phyloP scores from a whole-genome alignment of 2,797 vertebrate genomes.

The Myiothlypis coronata region DNA sequence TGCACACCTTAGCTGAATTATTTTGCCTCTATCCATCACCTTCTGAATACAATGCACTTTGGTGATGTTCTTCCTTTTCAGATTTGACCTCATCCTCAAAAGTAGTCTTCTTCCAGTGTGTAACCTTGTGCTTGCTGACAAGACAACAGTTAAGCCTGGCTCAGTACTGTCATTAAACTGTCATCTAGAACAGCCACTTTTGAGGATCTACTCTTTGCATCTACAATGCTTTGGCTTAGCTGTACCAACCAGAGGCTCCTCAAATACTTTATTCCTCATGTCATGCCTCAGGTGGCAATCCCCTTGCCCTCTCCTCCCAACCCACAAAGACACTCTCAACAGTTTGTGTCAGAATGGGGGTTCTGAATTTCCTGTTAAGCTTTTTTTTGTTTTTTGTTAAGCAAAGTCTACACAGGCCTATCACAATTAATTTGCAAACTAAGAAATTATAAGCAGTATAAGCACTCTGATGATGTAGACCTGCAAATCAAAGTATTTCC shows the following conservation, averaged over 20 bases:
- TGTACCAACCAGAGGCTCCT: neutral
- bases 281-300: neutral
- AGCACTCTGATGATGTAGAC: neutral
- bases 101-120: neutral
- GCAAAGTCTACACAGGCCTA: neutral
- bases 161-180: neutral
- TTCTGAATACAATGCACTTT: neutral
- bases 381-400: neutral
- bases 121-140: neutral
- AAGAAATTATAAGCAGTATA: neutral
- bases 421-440: neutral
- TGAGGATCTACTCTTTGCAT: neutral
- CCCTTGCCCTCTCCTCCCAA: neutral
- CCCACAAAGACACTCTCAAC: neutral
- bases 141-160: neutral
- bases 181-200: neutral
- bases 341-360: neutral
- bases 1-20: neutral
- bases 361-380: neutral
- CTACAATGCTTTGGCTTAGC: neutral
- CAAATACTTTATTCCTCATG: neutral
- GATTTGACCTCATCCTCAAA: neutral
- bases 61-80: neutral
- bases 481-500: neutral
- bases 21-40: neutral